These are phyloP conservation scores for Astropecten irregularis DNA, from an alignment of 53 echinoderm and acorn worm genomes.

Conservation along the genomic window DNA sequence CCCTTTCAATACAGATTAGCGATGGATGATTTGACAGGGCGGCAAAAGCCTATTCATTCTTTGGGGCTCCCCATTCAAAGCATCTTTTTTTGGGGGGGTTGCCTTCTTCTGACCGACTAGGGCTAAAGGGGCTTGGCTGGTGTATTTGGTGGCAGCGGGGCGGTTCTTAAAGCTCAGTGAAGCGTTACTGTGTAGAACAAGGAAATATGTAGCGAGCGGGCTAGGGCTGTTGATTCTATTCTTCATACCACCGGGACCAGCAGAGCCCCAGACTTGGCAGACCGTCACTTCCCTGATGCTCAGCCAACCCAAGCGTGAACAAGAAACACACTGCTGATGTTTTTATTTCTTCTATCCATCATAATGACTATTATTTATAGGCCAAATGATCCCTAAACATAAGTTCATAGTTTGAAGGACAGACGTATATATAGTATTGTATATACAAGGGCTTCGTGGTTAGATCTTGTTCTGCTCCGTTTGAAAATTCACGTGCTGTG, in stretches of 20 bases:
- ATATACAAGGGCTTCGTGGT: no score
- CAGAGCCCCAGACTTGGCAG: not conserved
- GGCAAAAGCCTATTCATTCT: not conserved
- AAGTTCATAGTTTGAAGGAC: not conserved
- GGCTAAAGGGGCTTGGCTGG: not conserved
- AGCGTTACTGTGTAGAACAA: constrained; percentile 16
- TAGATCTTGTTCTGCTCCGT: not conserved
- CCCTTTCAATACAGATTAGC: constrained; percentile 24
- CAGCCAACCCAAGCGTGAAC: constrained; percentile 30
- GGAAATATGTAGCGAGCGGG: constrained; percentile 4
- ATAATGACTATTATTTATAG: not conserved
- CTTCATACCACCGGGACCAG: not conserved
- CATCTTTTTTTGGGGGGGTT: not conserved
- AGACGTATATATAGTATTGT: not conserved
- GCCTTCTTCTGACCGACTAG: constrained; percentile 1
- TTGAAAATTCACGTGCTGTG: not conserved
- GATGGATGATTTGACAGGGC: not conserved
- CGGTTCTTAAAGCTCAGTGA: not conserved
- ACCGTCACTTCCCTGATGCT: constrained; percentile 4
- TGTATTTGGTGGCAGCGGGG: not conserved
- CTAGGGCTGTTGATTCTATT: no score
- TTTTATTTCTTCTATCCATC: not conserved
- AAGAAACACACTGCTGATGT: not conserved
- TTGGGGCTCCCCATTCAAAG: no score
- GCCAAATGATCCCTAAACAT: not conserved